Evolutionary conservation across 1,140 invertebrate species (phyloP), one percentile per base, ranked within the genome.

Genomic region (Cyclina sinensis): DNA sequence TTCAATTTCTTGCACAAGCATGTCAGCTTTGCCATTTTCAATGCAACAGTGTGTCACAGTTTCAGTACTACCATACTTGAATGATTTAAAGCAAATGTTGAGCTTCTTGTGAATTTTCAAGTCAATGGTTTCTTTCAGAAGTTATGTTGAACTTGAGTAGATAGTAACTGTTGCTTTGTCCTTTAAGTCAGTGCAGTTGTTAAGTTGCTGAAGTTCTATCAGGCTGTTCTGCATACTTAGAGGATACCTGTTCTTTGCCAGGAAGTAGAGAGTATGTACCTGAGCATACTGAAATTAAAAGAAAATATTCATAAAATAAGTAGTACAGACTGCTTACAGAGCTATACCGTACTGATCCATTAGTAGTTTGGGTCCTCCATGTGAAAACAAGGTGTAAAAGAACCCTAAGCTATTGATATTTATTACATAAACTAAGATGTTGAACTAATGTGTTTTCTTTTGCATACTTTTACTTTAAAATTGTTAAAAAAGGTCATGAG

Each of bases 11-110:
- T 51, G 14, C 11, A 83, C 81, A n/a, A 86, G 2, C 24, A 57
- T 86, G 14, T 78, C 54, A 16, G 85, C 74, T 86, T 86, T 86
- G 27, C 85, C 85, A 54, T 62, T 86, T 65, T n/a, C 30, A n/a
- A n/a, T n/a, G n/a, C 14, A 39, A 79, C 43, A n/a, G n/a, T n/a
- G n/a, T 9, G 21, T 21, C 18, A 68, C 85, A 86, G 85, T 16
- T 57, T 57, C n/a, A 79, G 37, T 35, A 0, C 37, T 32, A 11
- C 39, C 37, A 9, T 30, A 35, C 54, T 62, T 79, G 0, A 86
- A 79, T 27, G 54, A 78, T 39, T 79, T 59, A 18, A 86, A 68
- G 30, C 79, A 86, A 14, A 86, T 51, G 57, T 79, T 79, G 9
- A 86, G 57, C 27, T 86, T 86, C 30, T 86, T 79, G 59, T 78